phyloP scores from a whole-genome alignment of 2,797 vertebrate genomes.

The Muscicapa striata region DNA sequence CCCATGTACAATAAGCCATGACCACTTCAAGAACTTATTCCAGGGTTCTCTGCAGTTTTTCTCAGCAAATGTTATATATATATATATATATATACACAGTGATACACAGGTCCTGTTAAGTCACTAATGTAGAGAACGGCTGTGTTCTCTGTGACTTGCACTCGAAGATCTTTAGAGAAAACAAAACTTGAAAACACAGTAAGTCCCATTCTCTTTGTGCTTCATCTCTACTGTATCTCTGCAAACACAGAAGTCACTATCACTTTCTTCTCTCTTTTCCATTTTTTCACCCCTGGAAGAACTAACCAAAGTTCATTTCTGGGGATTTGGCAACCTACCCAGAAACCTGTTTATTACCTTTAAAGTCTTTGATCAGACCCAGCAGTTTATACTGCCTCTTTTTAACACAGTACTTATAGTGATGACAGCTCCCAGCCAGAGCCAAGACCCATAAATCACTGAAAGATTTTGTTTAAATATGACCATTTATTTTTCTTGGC shows the following conservation, averaged over 20 bases:
- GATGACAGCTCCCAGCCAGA: conserved; percentile 21
- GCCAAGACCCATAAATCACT: conserved; percentile 52
- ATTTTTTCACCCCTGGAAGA: not conserved
- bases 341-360: conserved; percentile 37
- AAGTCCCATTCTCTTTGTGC: not conserved
- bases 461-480: conserved; percentile 38
- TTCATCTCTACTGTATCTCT: not conserved
- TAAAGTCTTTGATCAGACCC: conserved; percentile 43
- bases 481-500: conserved; percentile 34
- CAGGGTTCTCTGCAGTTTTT: not conserved
- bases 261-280: not conserved
- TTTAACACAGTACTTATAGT: conserved; percentile 8
- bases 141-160: not conserved
- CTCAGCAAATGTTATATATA: not conserved
- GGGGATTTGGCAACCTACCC: conserved; percentile 5
- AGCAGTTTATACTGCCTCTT: not conserved
- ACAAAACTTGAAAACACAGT: not conserved
- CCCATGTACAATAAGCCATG: not conserved
- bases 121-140: not conserved
- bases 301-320: conserved; percentile 1
- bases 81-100: not conserved
- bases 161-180: not conserved
- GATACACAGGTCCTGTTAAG: not conserved
- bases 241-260: not conserved
- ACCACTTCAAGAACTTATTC: not conserved